Evolutionary conservation across 2,888 invertebrate species (phyloP).

Genomic region (Galerucella calmariensis): DNA sequence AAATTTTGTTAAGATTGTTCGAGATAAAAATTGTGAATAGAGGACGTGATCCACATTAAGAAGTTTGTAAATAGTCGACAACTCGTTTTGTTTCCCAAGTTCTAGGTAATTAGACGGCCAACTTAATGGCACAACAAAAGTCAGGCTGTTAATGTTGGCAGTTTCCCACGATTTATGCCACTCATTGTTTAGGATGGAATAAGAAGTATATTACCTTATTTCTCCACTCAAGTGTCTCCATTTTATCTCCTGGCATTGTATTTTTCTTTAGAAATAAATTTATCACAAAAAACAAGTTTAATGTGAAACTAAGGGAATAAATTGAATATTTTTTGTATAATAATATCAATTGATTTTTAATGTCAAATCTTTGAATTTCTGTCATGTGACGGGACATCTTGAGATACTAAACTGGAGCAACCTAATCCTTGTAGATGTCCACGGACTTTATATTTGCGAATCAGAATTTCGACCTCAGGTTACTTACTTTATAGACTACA

Average conservation of each 20-base stretch:
- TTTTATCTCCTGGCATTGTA: background rate
- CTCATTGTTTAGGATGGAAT: constrained; percentile 5
- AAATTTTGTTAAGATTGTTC: background rate
- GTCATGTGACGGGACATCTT: too few species aligned
- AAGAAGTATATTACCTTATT: constrained; percentile 13
- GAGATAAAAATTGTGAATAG: background rate
- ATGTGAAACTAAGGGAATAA: background rate
- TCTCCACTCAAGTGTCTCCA: background rate
- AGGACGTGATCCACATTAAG: background rate
- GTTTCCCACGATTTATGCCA: constrained; percentile 14
- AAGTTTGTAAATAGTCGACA: constrained; percentile 7
- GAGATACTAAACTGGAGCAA: too few species aligned
- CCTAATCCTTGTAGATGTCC: too few species aligned
- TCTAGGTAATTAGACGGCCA: constrained; percentile 20
- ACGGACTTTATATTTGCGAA: too few species aligned
- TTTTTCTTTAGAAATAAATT: background rate
- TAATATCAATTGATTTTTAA: too few species aligned
- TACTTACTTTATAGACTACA: too few species aligned
- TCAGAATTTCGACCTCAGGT: too few species aligned
- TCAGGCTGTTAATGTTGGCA: constrained; percentile 16
- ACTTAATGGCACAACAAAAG: constrained; percentile 22
- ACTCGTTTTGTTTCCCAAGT: constrained; percentile 21
- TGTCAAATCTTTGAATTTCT: too few species aligned
- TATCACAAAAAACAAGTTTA: background rate
- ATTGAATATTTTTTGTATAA: background rate